phyloP scores from a whole-genome alignment of 2,113 vertebrate species.

The Phasianus colchicus region DNA sequence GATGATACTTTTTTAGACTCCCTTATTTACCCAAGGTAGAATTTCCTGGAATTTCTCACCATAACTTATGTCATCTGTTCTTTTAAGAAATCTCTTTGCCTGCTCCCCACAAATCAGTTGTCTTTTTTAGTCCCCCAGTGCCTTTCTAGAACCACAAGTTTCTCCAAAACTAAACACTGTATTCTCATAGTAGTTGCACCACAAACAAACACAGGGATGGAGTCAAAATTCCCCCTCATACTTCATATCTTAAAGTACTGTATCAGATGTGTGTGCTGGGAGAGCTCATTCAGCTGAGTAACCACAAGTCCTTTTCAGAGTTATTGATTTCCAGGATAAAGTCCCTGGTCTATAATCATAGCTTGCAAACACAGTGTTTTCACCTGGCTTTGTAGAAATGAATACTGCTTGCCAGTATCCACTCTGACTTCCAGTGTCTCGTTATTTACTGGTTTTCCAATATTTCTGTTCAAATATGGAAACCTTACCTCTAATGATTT shows the following conservation, averaged over 20 bases:
- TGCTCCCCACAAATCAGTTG: not conserved
- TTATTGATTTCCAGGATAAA: not conserved
- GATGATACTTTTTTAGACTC: not conserved
- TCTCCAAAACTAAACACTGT: not conserved
- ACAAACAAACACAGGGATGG: not conserved
- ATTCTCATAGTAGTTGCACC: not conserved
- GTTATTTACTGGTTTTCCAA: not conserved
- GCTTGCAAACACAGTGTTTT: not conserved
- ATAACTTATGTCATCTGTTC: not conserved
- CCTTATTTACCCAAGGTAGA: not conserved
- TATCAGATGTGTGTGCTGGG: rapidly evolving
- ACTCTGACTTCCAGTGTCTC: not conserved
- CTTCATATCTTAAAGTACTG: not conserved
- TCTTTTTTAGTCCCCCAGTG: not conserved
- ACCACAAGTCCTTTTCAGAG: not conserved
- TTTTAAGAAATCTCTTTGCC: not conserved
- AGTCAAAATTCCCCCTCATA: not conserved
- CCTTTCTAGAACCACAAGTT: not conserved
- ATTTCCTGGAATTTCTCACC: not conserved
- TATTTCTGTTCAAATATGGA: not conserved
- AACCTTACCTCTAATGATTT: not conserved
- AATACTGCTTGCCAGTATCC: not conserved
- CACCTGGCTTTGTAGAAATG: not conserved
- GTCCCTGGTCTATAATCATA: not conserved
- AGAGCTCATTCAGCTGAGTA: not conserved